Evolutionary conservation across 2,113 vertebrate genomes (phyloP), one percentile per base, ranked within the genome.

Genomic region (Oxygymnocypris stewartii): DNA sequence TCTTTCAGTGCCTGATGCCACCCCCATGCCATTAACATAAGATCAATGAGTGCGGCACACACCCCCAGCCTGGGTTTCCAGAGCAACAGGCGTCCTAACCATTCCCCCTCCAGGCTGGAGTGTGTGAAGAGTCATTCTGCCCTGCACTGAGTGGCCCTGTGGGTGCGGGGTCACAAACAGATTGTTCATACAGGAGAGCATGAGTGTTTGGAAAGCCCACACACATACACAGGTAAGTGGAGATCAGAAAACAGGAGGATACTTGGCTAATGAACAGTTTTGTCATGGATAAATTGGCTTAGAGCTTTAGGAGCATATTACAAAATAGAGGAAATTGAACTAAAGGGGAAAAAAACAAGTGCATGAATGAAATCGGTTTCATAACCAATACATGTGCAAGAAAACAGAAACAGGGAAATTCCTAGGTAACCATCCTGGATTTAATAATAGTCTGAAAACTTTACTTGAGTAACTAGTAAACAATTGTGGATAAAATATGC

Each of bases 31-130:
- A 92, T 94, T 92, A 94, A 89, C 93, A 93, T 92, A 87, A 93
- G 90, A 94, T 94, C 93, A 93, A 93, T 93, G 89, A 88, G 89
- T 20, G 84, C 84, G 54, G 69, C 85, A 88, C 89, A 73, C 79
- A 75, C 74, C 81, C 82, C 88, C 77, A 23, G 88, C 82, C 85
- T 78, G 63, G 82, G 91, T 94, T 93, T 90, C 95, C 92, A 92
- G 74, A 93, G 95, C 94, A 94, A 96, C 94, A 90, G 81, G 79
- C 75, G 5, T 49, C 59, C 69, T 54, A 47, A 54, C 57, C 79
- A 65, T 76, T 77, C 85, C 82, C 63, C 87, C 79, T 61, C 67
- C 44, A 82, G 85, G 80, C 82, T 84, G 67, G 40, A 40, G 59
- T 80, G 75, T 49, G 76, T 84, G 67, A 63, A 88, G 89, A 82